Percentiles rank a stretch among this genome's conserved stretches.
Evolutionary conservation across 2,888 invertebrate species (phyloP).

Genomic region (Syrphus vitripennis): DNA sequence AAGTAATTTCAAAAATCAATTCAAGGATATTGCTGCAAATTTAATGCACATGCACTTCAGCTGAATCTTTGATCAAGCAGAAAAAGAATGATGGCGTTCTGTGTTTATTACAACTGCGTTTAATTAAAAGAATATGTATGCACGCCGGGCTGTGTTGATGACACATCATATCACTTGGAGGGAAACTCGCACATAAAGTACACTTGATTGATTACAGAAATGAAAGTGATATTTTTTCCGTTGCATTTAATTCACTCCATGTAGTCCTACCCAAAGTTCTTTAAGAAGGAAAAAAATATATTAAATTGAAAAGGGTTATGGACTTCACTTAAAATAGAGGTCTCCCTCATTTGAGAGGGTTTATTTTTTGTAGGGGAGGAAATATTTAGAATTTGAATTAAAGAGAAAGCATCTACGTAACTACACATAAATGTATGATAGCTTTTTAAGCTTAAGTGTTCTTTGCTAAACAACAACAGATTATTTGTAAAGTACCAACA

Average conservation of each 20-base stretch:
- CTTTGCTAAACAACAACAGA: too few relatives aligned
- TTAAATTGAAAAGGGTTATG: background rate
- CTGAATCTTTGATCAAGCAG: constrained; percentile 18
- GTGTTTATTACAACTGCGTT: constrained; percentile 22
- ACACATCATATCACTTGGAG: constrained; percentile 17
- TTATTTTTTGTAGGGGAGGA: background rate
- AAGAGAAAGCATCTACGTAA: too few relatives aligned
- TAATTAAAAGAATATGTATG: constrained; percentile 23
- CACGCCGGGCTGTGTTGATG: background rate
- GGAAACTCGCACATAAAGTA: background rate
- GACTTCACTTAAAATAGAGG: background rate
- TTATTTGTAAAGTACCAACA: too few relatives aligned
- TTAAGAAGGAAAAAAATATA: background rate
- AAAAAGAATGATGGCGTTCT: background rate
- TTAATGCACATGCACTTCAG: constrained; percentile 24
- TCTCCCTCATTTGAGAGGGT: background rate
- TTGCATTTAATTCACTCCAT: background rate
- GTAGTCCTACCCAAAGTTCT: background rate
- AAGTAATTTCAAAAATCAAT: constrained; percentile 24
- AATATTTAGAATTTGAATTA: too few relatives aligned
- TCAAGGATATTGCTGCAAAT: constrained; percentile 17
- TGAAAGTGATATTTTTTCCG: background rate
- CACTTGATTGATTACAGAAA: constrained; percentile 30
- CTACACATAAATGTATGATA: too few relatives aligned
- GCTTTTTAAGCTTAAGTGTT: too few relatives aligned